Evolutionary conservation across 2,797 vertebrate genomes (phyloP).

Genomic region (Onychomys leucogaster): DNA sequence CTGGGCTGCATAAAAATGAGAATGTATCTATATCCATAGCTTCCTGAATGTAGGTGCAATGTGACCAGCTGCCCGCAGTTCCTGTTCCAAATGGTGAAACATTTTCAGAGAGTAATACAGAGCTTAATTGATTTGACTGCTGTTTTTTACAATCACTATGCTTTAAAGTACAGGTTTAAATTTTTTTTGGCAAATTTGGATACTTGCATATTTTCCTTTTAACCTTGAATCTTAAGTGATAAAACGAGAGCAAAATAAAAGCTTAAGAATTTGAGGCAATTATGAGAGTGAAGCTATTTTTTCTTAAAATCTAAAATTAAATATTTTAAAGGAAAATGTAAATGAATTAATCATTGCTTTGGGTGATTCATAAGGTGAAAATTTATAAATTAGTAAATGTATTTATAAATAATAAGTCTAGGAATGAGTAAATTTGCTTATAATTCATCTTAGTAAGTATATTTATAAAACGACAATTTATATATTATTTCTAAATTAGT

Average conservation of each 20-base stretch:
- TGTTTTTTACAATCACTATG: neutral
- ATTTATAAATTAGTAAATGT: neutral
- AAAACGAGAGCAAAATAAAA: conserved; percentile 24
- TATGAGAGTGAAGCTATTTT: neutral
- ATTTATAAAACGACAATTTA: neutral
- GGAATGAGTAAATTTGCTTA: neutral
- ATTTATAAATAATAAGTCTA: neutral
- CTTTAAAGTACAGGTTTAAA: no score
- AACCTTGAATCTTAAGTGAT: conserved; percentile 28
- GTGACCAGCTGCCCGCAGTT: neutral
- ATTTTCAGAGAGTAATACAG: conserved; percentile 70
- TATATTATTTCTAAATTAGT: neutral
- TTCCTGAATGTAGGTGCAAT: neutral
- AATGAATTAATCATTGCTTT: neutral
- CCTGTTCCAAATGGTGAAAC: neutral
- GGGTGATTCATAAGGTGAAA: neutral
- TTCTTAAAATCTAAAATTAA: neutral
- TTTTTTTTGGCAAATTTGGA: neutral
- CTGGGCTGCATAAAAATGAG: neutral
- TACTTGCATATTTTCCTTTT: conserved; percentile 15
- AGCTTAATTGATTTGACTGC: neutral
- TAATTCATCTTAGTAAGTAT: neutral
- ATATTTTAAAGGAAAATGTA: neutral
- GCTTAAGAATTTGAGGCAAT: neutral
- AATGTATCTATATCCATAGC: neutral